phyloP scores from a whole-genome alignment of 2,113 vertebrate species.

The Acanthochromis polyacanthus region DNA sequence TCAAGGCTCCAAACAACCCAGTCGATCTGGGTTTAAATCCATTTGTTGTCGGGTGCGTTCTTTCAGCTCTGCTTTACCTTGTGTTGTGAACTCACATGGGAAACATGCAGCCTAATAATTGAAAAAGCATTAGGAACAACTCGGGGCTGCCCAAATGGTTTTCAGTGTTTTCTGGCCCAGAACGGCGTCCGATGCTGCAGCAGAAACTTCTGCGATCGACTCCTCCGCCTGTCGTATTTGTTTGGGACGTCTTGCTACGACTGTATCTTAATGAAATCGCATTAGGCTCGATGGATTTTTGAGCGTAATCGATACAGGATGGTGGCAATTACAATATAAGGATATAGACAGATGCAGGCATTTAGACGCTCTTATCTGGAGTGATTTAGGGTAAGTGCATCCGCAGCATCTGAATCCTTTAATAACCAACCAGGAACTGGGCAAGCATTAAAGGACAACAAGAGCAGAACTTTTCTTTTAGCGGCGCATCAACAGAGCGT shows the following conservation, averaged over 20 bases:
- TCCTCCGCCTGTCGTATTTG: conserved; percentile 20
- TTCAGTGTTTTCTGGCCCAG: neutral
- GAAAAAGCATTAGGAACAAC: conserved; percentile 3
- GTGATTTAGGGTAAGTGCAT: conserved; percentile 48
- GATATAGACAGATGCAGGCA: conserved; percentile 59
- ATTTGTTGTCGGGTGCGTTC: neutral
- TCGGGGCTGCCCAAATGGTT: conserved; percentile 12
- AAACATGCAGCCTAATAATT: neutral
- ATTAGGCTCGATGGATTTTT: conserved; percentile 66
- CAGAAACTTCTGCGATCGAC: conserved; percentile 28
- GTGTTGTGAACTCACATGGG: neutral
- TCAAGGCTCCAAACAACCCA: too few relatives aligned
- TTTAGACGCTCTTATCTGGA: conserved; percentile 54
- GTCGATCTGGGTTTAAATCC: too few relatives aligned
- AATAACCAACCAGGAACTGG: neutral
- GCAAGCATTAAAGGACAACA: neutral
- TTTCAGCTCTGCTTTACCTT: neutral
- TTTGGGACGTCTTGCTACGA: conserved; percentile 35
- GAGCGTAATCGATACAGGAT: conserved; percentile 65
- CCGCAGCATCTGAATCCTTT: conserved; percentile 30
- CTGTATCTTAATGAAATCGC: conserved; percentile 75
- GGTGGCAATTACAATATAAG: conserved; percentile 69
- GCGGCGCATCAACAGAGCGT: too few relatives aligned
- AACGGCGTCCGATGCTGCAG: conserved; percentile 5
- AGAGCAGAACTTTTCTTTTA: too few relatives aligned